Percentiles rank a stretch among this genome's conserved stretches.
phyloP scores from a whole-genome alignment of 2,888 invertebrate genomes.

The Plutella xylostella region DNA sequence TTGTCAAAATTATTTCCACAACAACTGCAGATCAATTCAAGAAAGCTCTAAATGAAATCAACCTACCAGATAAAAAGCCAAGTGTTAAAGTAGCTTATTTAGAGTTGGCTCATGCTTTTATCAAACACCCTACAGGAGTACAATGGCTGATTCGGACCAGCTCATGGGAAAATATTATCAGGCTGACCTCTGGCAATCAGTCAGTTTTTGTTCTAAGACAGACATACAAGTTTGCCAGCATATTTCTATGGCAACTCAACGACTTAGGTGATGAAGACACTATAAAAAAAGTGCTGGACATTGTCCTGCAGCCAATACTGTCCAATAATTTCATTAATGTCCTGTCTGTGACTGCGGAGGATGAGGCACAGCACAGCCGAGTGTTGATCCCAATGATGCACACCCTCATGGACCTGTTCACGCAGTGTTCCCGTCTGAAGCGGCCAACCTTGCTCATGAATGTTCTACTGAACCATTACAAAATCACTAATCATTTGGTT shows the following conservation, averaged over 20 bases:
- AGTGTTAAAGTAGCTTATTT: slow-evolving; percentile 77
- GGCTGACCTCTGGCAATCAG: slow-evolving; percentile 72
- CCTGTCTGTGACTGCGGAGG: slow-evolving; percentile 55
- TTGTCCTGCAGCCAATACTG: slow-evolving; percentile 70
- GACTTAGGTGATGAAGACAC: slow-evolving; percentile 55
- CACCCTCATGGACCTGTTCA: slow-evolving; percentile 66
- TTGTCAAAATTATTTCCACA: slow-evolving; percentile 64
- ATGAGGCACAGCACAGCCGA: slow-evolving; percentile 60
- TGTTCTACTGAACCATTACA: slow-evolving; percentile 36
- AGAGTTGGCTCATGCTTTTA: slow-evolving; percentile 70
- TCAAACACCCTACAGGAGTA: slow-evolving; percentile 73
- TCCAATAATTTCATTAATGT: slow-evolving; percentile 63
- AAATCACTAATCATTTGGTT: slow-evolving; percentile 41
- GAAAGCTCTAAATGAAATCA: slow-evolving; percentile 33
- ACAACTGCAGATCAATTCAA: slow-evolving; percentile 30
- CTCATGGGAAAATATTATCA: slow-evolving; percentile 74
- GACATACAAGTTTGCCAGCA: slow-evolving; percentile 73
- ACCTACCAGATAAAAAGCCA: slow-evolving; percentile 52
- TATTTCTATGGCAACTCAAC: slow-evolving; percentile 67
- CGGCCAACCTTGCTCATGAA: slow-evolving; percentile 37
- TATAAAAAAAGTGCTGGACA: slow-evolving; percentile 65
- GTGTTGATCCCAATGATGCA: slow-evolving; percentile 69
- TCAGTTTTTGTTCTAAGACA: slow-evolving; percentile 80
- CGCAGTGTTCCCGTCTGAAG: slow-evolving; percentile 53
- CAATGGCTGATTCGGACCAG: slow-evolving; percentile 73